Evolutionary conservation across 1,140 invertebrate genomes (phyloP), one percentile per base, ranked within the genome.

Genomic region (Drosophila bipectinata): DNA sequence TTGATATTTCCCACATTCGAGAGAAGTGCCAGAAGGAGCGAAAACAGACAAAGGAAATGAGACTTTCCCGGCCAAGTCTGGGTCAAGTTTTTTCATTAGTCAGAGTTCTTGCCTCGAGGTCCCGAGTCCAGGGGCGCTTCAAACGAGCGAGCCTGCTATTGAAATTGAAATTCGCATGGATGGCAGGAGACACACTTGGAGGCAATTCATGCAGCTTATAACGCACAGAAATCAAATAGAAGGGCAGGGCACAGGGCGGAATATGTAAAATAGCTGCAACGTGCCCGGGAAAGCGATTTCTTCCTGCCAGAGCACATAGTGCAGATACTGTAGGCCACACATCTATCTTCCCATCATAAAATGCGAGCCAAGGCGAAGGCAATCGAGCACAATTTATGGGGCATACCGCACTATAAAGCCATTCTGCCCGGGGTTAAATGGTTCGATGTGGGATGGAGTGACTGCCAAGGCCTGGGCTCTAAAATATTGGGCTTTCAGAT

Each of bases 211-310:
- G 61, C 61, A 76, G 47, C 73, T 57, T 37, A 69, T 68, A 68
- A 67, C 15, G 30, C 15, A 73, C 32, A 15, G 53, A 48, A 57
- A 63, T 52, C 47, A 64, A 72, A 47, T 53, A 58, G 49, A 55
- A 77, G 32, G 57, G 1, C 4, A 49, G n/a, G 24, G 14, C 57
- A 2, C 4, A 39, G 9, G 24, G 14, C 5, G 0, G 24, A 60
- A 61, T 54, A 78, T 75, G 61, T 67, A 88, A 82, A 87, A 57
- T 30, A 67, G 64, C 51, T 67, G 82, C 77, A 82, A 51, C 63
- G 81, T 68, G 74, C 75, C 62, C 63, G 55, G 34, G 62, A 66
- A 74, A 66, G 48, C 66, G 26, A 39, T 69, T 69, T 49, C 41
- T 63, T 73, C 48, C 44, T 58, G 75, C 62, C 15, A 24, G 24